Evolutionary conservation across 1,140 invertebrate species (phyloP).

Genomic region (Atta cephalotes): DNA sequence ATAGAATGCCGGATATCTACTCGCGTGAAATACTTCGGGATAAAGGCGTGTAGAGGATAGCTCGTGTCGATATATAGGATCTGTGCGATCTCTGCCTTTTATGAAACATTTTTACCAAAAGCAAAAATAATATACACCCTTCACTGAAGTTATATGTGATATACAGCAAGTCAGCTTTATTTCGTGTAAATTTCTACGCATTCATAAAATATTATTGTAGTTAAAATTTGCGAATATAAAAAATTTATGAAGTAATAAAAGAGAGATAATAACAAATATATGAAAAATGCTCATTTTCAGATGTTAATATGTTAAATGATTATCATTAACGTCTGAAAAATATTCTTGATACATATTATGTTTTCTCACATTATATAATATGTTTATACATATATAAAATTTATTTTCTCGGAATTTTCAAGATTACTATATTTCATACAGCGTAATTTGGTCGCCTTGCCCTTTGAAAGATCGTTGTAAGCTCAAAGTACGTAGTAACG

Average conservation of each 20-base stretch:
- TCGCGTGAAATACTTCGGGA: slow-evolving; percentile 66
- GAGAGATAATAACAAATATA: neutral
- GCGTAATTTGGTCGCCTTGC: slow-evolving; percentile 27
- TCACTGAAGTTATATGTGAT: slow-evolving; percentile 13
- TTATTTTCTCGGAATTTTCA: slow-evolving; percentile 17
- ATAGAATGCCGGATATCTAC: slow-evolving; percentile 71
- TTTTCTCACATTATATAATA: too few relatives aligned
- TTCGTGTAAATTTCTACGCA: slow-evolving; percentile 5
- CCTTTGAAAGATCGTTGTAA: slow-evolving; percentile 44
- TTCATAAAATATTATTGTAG: neutral
- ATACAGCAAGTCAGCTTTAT: slow-evolving; percentile 12
- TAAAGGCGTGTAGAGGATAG: slow-evolving; percentile 64
- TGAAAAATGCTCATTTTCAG: neutral
- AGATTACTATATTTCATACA: slow-evolving; percentile 34
- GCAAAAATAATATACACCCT: slow-evolving; percentile 37
- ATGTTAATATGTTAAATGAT: too few relatives aligned
- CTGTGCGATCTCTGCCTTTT: slow-evolving; percentile 16
- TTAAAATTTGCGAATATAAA: neutral
- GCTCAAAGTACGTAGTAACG: slow-evolving; percentile 47
- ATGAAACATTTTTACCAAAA: slow-evolving; percentile 30
- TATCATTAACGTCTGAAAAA: too few relatives aligned
- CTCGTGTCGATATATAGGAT: slow-evolving; percentile 65
- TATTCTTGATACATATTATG: neutral
- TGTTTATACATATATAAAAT: neutral
- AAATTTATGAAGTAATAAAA: neutral